Evolutionary conservation across 2,797 vertebrate species (phyloP), one percentile per base, ranked within the genome.

Genomic region (Notamacropus eugenii): DNA sequence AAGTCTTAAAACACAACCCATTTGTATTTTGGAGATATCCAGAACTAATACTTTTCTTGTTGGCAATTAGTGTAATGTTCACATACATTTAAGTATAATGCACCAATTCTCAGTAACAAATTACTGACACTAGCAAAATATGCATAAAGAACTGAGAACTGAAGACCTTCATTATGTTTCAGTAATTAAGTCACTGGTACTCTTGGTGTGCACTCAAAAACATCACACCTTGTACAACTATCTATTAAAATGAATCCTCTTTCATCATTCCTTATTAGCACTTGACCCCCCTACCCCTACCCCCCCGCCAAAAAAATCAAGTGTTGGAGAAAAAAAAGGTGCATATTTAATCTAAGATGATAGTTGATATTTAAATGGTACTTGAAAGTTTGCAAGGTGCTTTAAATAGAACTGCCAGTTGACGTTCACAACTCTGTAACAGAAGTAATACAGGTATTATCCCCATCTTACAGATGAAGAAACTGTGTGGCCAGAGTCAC

Each of bases 171-270:
- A 40, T 8, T 74, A n/a, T 16, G 40, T 40, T 19, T 74, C 16
- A 22, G 14, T 40, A 74, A 40, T 74, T 62, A 92, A 95, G 90
- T 56, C 59, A 92, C 55, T 92, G 82, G 40, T 24, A 92, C 1
- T 96, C 94, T 92, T 96, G 4, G 16, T 67, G 29, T 95, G 96
- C 95, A 93, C 4, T 74, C 92, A 92, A 93, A 95, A 22, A 91
- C 9, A 92, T 34, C 40, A 58, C 50, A 94, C 94, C 90, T 96
- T 52, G 54, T 16, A 92, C 27, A 93, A 57, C 11, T 91, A 22
- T 67, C 94, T 94, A 96, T 74, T 40, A 74, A 74, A 40, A 40
- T n/a, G 16, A 62, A 31, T 62, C 62, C 62, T 40, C n/a, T 74
- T 74, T n/a, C 16, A 40, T n/a, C 62, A 74, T 31, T 62, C 59